Evolutionary conservation across 1,140 invertebrate species (phyloP).

Genomic region (Drosophila carrolli): DNA sequence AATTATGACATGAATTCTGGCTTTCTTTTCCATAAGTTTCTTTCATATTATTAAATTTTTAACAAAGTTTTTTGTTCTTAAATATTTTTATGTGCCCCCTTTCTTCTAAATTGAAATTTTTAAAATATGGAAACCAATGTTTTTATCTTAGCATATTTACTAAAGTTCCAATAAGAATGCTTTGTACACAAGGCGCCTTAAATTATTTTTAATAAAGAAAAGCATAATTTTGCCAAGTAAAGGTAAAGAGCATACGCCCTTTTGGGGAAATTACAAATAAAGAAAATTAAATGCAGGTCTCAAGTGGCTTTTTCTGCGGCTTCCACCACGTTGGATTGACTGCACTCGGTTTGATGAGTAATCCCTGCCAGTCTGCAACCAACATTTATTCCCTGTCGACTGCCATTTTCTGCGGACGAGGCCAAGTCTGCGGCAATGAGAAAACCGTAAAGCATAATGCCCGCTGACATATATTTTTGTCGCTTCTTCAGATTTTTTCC

Average conservation of each 20-base stretch:
- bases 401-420: conserved; percentile 20
- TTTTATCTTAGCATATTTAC: no score
- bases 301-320: conserved; percentile 7
- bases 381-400: conserved; percentile 36
- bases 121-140: no score
- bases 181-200: background rate
- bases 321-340: conserved; percentile 4
- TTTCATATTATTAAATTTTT: no score
- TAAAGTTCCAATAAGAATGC: no score
- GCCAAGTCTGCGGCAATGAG: conserved; percentile 23
- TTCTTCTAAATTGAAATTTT: no score
- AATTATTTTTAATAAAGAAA: background rate
- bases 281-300: conserved; percentile 16
- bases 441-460: conserved; percentile 29
- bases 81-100: no score
- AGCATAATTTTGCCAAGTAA: background rate
- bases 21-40: no score
- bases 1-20: background rate
- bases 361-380: conserved; percentile 27
- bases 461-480: conserved; percentile 26
- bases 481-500: conserved; percentile 15
- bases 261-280: background rate
- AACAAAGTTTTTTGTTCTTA: no score
- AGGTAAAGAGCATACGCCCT: background rate
- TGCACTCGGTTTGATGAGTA: conserved; percentile 37